Evolutionary conservation across 1,140 invertebrate species (phyloP).

Genomic region (Charaxes varanes): DNA sequence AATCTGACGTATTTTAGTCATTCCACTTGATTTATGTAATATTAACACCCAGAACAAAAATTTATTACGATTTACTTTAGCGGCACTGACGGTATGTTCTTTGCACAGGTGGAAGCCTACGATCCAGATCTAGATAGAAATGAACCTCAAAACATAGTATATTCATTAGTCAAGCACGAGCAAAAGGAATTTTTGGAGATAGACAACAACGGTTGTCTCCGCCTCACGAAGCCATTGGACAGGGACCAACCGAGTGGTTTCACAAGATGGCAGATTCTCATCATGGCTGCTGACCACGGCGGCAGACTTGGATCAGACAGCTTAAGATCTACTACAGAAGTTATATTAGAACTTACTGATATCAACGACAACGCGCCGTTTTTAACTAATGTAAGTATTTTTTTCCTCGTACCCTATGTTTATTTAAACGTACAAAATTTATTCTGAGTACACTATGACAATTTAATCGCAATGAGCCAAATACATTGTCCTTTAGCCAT

Average conservation of each 20-base stretch:
- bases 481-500: too few relatives aligned
- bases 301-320: conserved; percentile 72
- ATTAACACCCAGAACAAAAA: too few relatives aligned
- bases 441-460: too few relatives aligned
- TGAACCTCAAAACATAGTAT: conserved; percentile 85
- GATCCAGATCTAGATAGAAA: conserved; percentile 89
- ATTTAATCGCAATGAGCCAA: too few relatives aligned
- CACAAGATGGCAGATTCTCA: conserved; percentile 87
- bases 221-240: conserved; percentile 86
- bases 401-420: too few relatives aligned
- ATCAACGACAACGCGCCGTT: conserved; percentile 94
- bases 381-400: conserved; percentile 81
- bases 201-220: conserved; percentile 83
- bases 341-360: conserved; percentile 85
- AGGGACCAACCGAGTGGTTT: conserved; percentile 90
- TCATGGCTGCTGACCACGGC: conserved; percentile 89
- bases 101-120: conserved; percentile 84
- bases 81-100: too few relatives aligned
- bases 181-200: conserved; percentile 82
- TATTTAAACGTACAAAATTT: too few relatives aligned
- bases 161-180: conserved; percentile 82
- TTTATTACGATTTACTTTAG: too few relatives aligned
- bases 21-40: too few relatives aligned
- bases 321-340: conserved; percentile 77
- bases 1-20: too few relatives aligned